Conservation (phyloP, 1,140 invertebrate species). For the Drosophila subobscura region DNA sequence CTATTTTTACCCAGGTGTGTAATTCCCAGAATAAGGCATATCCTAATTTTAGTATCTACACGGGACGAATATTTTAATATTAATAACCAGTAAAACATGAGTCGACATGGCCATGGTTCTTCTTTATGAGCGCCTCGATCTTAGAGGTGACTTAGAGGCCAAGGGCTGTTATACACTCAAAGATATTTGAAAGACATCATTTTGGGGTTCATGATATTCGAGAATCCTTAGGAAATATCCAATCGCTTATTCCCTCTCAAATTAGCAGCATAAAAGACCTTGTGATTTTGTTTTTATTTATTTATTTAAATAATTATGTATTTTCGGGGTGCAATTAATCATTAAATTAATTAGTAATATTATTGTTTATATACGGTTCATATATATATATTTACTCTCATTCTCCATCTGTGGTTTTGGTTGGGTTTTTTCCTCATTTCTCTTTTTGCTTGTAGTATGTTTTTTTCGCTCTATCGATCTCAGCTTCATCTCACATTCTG, state of each 20-base stretch:
- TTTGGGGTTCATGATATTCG: no score
- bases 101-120: no score
- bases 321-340: conserved; percentile 82
- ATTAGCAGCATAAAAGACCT: neutral
- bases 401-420: conserved; percentile 36
- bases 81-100: neutral
- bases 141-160: no score
- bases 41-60: no score
- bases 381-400: conserved; percentile 65
- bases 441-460: conserved; percentile 21
- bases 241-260: no score
- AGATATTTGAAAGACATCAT: no score
- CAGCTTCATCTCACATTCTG: no score
- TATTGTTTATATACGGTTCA: conserved; percentile 82
- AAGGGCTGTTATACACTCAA: no score
- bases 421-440: conserved; percentile 31
- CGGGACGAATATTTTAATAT: neutral
- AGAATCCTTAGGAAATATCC: no score
- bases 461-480: neutral
- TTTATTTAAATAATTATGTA: conserved; percentile 83
- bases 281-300: conserved; percentile 67
- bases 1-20: conserved; percentile 33
- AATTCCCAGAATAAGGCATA: no score
- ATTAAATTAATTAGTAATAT: conserved; percentile 83
- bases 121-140: no score